phyloP scores from a whole-genome alignment of 1,140 invertebrate genomes.

The Cotesia vestalis region DNA sequence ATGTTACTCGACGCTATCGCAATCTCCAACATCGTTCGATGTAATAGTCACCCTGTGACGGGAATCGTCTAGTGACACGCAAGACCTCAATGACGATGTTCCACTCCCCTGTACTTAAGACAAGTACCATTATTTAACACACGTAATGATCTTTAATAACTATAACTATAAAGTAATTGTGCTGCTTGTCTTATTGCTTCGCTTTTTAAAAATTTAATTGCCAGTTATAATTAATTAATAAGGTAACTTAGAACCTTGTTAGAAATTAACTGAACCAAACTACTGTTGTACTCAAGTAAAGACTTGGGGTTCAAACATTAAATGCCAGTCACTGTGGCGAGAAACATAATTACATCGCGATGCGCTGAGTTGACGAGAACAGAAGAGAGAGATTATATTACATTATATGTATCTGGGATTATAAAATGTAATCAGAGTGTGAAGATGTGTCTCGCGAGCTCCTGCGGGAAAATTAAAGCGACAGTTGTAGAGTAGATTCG shows the following conservation, averaged over 20 bases:
- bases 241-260: no score
- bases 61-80: slow-evolving; percentile 62
- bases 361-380: slow-evolving; percentile 43
- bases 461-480: background rate
- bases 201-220: no score
- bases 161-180: no score
- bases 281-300: no score
- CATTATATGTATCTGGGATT: background rate
- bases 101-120: background rate
- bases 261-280: no score
- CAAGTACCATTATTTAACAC: slow-evolving; percentile 8
- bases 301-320: no score
- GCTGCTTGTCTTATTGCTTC: no score
- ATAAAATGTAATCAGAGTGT: slow-evolving; percentile 18
- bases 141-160: background rate
- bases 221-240: no score
- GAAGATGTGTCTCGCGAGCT: slow-evolving; percentile 1
- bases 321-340: no score
- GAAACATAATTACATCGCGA: slow-evolving; percentile 7
- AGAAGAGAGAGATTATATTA: background rate
- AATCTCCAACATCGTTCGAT: slow-evolving; percentile 60
- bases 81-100: slow-evolving; percentile 45
- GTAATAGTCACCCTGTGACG: slow-evolving; percentile 64
- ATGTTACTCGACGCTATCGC: slow-evolving; percentile 60
- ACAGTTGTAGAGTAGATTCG: slow-evolving; percentile 16